Percentiles rank a stretch among this genome's conserved stretches.
Conservation (phyloP, 2,888 invertebrate genomes). For the Hecatera dysodea region DNA sequence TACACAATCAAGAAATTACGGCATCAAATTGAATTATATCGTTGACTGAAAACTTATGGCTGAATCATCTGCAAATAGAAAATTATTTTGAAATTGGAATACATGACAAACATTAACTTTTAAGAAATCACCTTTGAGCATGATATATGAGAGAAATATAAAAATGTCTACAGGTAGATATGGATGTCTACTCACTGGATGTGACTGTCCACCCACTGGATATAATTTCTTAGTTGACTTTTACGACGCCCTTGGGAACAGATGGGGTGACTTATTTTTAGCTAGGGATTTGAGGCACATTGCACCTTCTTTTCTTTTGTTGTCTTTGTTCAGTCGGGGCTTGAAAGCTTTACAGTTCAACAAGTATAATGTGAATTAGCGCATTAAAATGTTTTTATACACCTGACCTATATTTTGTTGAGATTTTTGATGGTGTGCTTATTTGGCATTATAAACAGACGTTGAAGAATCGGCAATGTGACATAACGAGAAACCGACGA, state of each 20-base stretch:
- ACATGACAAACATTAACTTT: too few species aligned
- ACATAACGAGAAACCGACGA: too few species aligned
- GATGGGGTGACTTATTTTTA: conserved; percentile 55
- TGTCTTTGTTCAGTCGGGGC: conserved; percentile 17
- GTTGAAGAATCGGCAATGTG: too few species aligned
- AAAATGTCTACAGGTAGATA: conserved; percentile 40
- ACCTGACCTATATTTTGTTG: background rate
- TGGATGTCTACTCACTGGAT: conserved; percentile 28
- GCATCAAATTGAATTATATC: background rate
- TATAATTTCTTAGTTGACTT: conserved; percentile 60
- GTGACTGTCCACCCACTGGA: conserved; percentile 36
- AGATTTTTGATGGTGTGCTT: too few species aligned
- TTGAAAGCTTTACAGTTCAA: conserved; percentile 29
- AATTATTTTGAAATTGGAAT: background rate
- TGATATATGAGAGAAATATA: conserved; percentile 15
- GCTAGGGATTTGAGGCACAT: conserved; percentile 18
- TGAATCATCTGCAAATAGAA: background rate
- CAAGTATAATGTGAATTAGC: conserved; percentile 18
- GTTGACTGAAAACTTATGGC: too few species aligned
- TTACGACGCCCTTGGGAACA: conserved; percentile 53
- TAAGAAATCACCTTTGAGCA: conserved; percentile 6
- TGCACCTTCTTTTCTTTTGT: conserved; percentile 48
- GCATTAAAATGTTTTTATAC: conserved; percentile 5
- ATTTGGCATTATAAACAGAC: too few species aligned
- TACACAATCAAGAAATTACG: background rate